phyloP scores from a whole-genome alignment of 2,888 invertebrate genomes.

The Mythimna impura region DNA sequence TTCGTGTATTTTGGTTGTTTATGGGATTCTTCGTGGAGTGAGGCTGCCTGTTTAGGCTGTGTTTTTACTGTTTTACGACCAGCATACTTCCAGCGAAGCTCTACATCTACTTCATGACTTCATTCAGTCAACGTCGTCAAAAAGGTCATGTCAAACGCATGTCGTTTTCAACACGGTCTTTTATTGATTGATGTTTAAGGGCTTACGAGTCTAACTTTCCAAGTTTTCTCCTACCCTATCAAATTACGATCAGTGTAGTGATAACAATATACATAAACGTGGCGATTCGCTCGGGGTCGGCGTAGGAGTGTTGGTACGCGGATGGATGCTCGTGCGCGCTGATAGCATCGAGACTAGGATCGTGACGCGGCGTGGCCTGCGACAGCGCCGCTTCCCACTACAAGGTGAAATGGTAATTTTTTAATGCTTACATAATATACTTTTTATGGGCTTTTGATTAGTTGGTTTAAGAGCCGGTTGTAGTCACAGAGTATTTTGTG shows the following conservation, averaged over 20 bases:
- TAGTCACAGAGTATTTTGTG: too few species aligned
- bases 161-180: background rate
- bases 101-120: background rate
- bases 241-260: slow-evolving; percentile 53
- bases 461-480: too few species aligned
- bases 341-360: slow-evolving; percentile 75
- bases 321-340: slow-evolving; percentile 72
- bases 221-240: slow-evolving; percentile 27
- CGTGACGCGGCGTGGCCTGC: slow-evolving; percentile 73
- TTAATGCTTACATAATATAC: slow-evolving; percentile 67
- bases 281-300: slow-evolving; percentile 63
- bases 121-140: background rate
- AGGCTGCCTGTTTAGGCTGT: background rate
- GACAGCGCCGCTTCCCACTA: slow-evolving; percentile 62
- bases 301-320: slow-evolving; percentile 65
- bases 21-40: background rate
- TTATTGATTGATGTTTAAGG: background rate
- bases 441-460: slow-evolving; percentile 41
- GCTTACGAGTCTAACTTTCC: too few species aligned
- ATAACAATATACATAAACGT: slow-evolving; percentile 69
- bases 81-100: background rate
- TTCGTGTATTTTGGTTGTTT: slow-evolving; percentile 13
- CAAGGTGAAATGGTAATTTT: slow-evolving; percentile 60
- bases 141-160: background rate
- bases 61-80: background rate